Percentiles rank a stretch among this genome's conserved stretches.
phyloP scores from a whole-genome alignment of 2,797 vertebrate genomes.

The Ctenopoma kingsleyae region DNA sequence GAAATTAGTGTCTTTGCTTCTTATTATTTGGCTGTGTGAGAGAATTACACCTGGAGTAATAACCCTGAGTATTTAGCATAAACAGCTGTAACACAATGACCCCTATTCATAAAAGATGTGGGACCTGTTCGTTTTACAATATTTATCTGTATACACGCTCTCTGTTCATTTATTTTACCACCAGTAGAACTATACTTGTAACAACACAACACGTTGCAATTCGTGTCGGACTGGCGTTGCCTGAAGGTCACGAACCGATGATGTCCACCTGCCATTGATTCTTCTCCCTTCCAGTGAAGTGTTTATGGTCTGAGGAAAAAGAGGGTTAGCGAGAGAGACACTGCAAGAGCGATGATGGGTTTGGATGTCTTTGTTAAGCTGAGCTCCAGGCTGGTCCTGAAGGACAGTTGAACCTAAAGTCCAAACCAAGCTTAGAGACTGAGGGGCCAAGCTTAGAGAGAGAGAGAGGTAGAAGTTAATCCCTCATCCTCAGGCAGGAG shows the following conservation, averaged over 20 bases:
- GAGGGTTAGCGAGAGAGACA: conserved; percentile 59
- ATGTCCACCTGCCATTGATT: conserved; percentile 80
- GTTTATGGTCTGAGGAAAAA: conserved; percentile 69
- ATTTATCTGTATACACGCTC: conserved; percentile 38
- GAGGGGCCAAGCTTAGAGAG: no score
- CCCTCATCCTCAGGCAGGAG: conserved; percentile 81
- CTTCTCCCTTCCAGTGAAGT: conserved; percentile 60
- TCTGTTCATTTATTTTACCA: conserved; percentile 43
- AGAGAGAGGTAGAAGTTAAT: conserved; percentile 78
- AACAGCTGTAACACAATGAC: conserved; percentile 84
- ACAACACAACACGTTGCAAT: conserved; percentile 58
- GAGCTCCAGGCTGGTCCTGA: conserved; percentile 75
- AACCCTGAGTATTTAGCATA: conserved; percentile 84
- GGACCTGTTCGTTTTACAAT: conserved; percentile 67
- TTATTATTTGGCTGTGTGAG: conserved; percentile 73
- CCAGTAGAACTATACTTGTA: conserved; percentile 28
- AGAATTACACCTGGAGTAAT: conserved; percentile 79
- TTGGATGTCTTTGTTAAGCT: conserved; percentile 73
- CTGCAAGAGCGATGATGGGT: conserved; percentile 61
- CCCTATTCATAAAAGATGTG: conserved; percentile 84
- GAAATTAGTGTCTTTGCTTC: conserved; percentile 75
- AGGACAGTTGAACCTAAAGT: conserved; percentile 80
- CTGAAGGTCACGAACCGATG: conserved; percentile 76
- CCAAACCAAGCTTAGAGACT: conserved; percentile 74
- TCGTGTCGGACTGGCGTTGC: conserved; percentile 63